These are phyloP conservation scores for Dendronephthya gigantea DNA, from an alignment of 64 coral and sea anemone species.

Conservation along the genomic window DNA sequence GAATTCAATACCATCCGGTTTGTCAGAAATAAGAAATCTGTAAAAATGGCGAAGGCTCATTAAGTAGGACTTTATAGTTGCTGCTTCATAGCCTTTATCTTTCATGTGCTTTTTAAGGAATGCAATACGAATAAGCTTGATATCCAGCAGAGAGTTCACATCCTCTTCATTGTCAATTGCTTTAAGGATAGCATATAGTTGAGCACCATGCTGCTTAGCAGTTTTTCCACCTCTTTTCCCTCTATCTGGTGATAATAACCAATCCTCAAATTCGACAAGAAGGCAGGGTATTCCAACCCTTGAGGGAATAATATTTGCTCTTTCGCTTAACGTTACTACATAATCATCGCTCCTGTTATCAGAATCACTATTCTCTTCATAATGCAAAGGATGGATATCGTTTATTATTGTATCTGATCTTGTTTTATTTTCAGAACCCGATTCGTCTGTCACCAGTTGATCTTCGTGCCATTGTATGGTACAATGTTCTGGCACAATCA, in stretches of 20 bases:
- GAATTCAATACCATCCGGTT: conserved; percentile 12
- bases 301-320: not conserved
- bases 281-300: not conserved
- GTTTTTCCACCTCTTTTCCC: conserved; percentile 59
- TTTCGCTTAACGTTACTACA: not conserved
- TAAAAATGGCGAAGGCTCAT: conserved; percentile 48
- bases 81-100: conserved; percentile 31
- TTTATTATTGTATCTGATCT: not conserved
- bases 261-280: conserved; percentile 13
- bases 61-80: conserved; percentile 37
- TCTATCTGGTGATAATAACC: conserved; percentile 57
- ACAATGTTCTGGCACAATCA: too few species aligned
- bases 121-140: conserved; percentile 36
- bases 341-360: not conserved
- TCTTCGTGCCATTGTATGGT: not conserved
- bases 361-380: not conserved
- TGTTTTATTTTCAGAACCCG: not conserved
- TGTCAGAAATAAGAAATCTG: conserved; percentile 25
- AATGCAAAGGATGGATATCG: not conserved
- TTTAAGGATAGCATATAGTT: conserved; percentile 32
- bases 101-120: conserved; percentile 55
- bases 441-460: not conserved
- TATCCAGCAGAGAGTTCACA: conserved; percentile 38
- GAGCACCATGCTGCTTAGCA: conserved; percentile 49
- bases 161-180: conserved; percentile 16